Conservation (phyloP, 2,888 invertebrate genomes). For the Eurytoma californica region DNA sequence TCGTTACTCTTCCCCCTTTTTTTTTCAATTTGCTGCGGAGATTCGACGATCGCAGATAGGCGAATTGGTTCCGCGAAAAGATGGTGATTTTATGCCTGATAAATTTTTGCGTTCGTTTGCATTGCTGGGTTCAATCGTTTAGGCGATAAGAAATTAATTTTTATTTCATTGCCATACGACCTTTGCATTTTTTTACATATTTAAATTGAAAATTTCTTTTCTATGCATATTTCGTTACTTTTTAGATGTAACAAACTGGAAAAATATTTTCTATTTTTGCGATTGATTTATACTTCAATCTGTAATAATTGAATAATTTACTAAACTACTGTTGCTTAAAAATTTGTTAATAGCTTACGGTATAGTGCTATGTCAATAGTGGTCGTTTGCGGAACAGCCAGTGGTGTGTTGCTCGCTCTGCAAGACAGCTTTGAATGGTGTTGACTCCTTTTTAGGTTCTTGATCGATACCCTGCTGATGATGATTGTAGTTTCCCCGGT, state of each 20-base stretch:
- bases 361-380: slow-evolving; percentile 89
- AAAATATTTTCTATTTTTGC: too few relatives aligned
- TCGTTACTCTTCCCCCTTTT: neutral
- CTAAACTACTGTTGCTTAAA: too few relatives aligned
- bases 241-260: too few relatives aligned
- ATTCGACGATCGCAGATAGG: neutral
- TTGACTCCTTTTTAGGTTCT: slow-evolving; percentile 88
- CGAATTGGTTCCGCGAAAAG: neutral
- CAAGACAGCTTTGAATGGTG: slow-evolving; percentile 90
- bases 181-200: too few relatives aligned
- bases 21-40: neutral
- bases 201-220: too few relatives aligned
- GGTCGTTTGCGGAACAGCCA: slow-evolving; percentile 87
- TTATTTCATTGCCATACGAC: too few relatives aligned
- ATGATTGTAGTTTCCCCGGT: slow-evolving; percentile 17
- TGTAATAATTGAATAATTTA: too few relatives aligned
- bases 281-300: too few relatives aligned
- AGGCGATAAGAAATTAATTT: too few relatives aligned
- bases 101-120: neutral
- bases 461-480: slow-evolving; percentile 88
- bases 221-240: too few relatives aligned
- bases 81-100: neutral
- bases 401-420: slow-evolving; percentile 91
- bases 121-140: too few relatives aligned
- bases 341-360: slow-evolving; percentile 80